Conservation (phyloP, 2,113 vertebrate species). For the Rhinoptilus africanus region DNA sequence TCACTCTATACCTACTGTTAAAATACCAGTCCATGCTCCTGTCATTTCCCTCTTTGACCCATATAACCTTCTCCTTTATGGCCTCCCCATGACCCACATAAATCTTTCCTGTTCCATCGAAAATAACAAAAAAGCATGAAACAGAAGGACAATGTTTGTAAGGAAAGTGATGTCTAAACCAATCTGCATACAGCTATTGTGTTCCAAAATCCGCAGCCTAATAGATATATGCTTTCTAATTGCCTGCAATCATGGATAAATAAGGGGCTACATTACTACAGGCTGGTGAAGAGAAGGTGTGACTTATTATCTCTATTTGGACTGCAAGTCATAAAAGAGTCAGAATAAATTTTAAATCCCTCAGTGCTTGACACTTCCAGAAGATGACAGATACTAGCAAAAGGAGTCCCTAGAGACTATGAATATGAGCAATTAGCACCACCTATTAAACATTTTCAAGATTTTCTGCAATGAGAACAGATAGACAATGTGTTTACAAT, state of each 20-base stretch:
- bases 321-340: background rate
- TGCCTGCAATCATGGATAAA: background rate
- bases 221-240: constrained; percentile 12
- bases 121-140: constrained; percentile 13
- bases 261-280: background rate
- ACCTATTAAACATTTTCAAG: constrained; percentile 4
- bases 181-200: background rate
- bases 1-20: background rate
- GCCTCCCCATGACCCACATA: background rate
- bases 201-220: background rate
- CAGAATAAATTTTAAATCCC: background rate
- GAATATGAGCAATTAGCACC: background rate
- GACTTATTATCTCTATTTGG: background rate
- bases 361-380: background rate
- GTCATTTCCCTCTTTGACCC: background rate
- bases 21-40: background rate
- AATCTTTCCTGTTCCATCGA: background rate
- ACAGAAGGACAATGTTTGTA: background rate
- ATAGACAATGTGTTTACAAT: background rate
- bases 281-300: background rate
- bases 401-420: background rate
- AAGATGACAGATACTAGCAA: background rate
- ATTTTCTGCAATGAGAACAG: background rate
- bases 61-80: background rate
- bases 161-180: background rate